Conservation (phyloP, 2,113 vertebrate species). For the Tonatia bakeri region DNA sequence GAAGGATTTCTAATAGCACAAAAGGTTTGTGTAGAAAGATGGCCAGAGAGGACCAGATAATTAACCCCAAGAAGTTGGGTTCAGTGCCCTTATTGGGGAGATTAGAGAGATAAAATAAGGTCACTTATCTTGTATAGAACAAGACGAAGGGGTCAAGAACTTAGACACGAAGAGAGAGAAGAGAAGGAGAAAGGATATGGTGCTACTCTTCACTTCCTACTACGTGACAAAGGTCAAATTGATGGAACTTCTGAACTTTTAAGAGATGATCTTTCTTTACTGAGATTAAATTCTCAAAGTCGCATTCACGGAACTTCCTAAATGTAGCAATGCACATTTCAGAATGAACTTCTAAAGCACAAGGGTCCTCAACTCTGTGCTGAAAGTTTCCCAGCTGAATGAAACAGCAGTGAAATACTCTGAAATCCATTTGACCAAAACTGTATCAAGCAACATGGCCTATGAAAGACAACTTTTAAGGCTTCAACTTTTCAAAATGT, state of each 20-base stretch:
- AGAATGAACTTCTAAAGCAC: constrained; percentile 38
- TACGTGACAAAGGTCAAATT: constrained; percentile 66
- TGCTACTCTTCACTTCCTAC: constrained; percentile 60
- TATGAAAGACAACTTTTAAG: not conserved
- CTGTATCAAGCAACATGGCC: not conserved
- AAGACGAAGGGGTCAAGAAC: constrained; percentile 70
- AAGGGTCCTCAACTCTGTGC: not conserved
- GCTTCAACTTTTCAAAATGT: not conserved
- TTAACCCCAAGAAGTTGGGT: constrained; percentile 71
- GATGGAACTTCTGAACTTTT: constrained; percentile 59
- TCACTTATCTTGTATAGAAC: constrained; percentile 72
- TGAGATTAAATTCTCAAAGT: constrained; percentile 34
- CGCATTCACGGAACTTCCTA: constrained; percentile 35
- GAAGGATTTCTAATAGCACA: constrained; percentile 53
- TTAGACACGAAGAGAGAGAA: constrained; percentile 53
- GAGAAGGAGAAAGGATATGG: constrained; percentile 9
- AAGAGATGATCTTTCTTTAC: constrained; percentile 56
- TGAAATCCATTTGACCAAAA: not conserved
- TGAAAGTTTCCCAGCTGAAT: not conserved
- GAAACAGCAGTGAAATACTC: not conserved
- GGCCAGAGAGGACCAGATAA: constrained; percentile 63
- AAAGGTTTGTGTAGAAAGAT: constrained; percentile 59
- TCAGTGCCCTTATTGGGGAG: constrained; percentile 69
- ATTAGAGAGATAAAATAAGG: constrained; percentile 74
- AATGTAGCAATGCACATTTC: not conserved